Evolutionary conservation across 2,113 vertebrate species (phyloP).

Genomic region (Plecotus auritus): DNA sequence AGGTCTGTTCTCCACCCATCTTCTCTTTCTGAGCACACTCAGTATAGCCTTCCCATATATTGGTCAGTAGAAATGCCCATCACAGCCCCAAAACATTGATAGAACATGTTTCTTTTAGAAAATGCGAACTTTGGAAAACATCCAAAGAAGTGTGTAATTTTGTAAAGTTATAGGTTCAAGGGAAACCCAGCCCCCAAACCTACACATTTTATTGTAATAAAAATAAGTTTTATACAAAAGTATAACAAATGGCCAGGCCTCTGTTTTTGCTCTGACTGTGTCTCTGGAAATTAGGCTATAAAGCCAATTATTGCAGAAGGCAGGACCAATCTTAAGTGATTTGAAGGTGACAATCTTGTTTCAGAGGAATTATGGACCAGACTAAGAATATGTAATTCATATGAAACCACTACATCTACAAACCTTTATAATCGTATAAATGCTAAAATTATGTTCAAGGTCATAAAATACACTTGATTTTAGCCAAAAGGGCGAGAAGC

Average conservation of each 20-base stretch:
- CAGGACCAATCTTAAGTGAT: background rate
- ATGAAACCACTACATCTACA: conserved; percentile 38
- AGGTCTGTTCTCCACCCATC: background rate
- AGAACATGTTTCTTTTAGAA: background rate
- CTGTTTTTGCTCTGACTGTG: background rate
- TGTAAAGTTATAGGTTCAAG: background rate
- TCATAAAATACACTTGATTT: conserved; percentile 15
- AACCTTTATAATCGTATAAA: conserved; percentile 18
- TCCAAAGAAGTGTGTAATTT: background rate
- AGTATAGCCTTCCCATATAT: background rate
- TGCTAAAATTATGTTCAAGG: conserved; percentile 11
- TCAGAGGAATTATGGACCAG: background rate
- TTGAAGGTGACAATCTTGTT: background rate
- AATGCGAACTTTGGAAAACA: background rate
- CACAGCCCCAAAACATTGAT: background rate
- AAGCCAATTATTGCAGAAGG: background rate
- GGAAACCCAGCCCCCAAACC: background rate
- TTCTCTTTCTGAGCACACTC: too few species aligned
- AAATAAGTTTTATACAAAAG: conserved; percentile 26
- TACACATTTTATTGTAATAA: background rate
- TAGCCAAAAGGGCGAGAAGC: background rate
- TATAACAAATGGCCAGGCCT: background rate
- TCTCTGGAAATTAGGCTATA: background rate
- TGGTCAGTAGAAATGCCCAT: background rate
- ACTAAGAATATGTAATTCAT: conserved; percentile 15